phyloP scores from a whole-genome alignment of 2,888 invertebrate species.

The Balanococcus diminutus region DNA sequence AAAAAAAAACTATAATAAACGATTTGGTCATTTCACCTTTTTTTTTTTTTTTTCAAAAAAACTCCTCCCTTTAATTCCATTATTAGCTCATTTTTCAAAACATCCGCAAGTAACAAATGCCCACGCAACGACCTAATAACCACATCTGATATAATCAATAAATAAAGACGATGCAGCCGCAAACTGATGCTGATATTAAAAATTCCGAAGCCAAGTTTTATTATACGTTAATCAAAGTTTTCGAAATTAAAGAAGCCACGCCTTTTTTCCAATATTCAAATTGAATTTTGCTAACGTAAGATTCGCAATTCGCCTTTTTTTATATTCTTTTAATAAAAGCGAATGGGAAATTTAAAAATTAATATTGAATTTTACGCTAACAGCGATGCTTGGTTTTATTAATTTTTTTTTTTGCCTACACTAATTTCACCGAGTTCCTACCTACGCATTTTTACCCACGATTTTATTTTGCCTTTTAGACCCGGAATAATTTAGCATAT shows the following conservation, averaged over 20 bases:
- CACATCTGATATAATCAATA: slow-evolving; percentile 41
- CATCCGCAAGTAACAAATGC: slow-evolving; percentile 36
- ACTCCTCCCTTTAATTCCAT: slow-evolving; percentile 41
- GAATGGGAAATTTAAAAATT: slow-evolving; percentile 33
- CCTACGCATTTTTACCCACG: background rate
- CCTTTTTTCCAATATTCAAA: slow-evolving; percentile 39
- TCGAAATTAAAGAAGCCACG: slow-evolving; percentile 42
- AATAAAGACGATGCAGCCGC: slow-evolving; percentile 40
- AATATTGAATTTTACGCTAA: slow-evolving; percentile 34
- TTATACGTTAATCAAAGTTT: slow-evolving; percentile 41
- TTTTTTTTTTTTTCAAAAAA: background rate
- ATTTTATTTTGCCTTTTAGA: background rate
- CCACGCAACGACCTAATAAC: slow-evolving; percentile 42
- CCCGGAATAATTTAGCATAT: slow-evolving; percentile 9
- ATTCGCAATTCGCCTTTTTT: slow-evolving; percentile 10
- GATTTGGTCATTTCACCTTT: slow-evolving; percentile 30
- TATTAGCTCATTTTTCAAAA: slow-evolving; percentile 41
- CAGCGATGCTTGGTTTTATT: background rate
- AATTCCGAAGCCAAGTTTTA: slow-evolving; percentile 41
- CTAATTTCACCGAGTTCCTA: background rate
- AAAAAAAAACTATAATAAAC: slow-evolving; percentile 9
- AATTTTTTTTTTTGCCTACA: slow-evolving; percentile 18
- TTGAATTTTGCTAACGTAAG: slow-evolving; percentile 32
- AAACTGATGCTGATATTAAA: slow-evolving; percentile 43
- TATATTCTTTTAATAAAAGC: slow-evolving; percentile 29